A percentile compares a stretch with the other conserved stretches of the same genome.
Evolutionary conservation across 2,113 vertebrate genomes (phyloP).

Genomic region (Amblyornis subalaris): DNA sequence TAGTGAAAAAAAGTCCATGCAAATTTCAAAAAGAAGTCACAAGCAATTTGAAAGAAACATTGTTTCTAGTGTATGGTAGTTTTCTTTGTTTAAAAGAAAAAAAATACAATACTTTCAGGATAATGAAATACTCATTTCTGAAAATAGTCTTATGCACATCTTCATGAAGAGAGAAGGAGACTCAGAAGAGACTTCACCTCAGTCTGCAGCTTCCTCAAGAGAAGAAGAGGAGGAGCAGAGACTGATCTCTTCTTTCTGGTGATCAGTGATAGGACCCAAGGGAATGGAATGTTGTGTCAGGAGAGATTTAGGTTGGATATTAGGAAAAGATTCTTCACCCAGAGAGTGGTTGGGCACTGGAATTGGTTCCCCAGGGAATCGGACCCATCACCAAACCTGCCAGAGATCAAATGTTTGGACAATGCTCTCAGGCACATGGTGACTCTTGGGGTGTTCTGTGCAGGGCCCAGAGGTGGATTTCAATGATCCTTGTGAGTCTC

Average conservation of each 20-base stretch:
- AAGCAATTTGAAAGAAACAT: background rate
- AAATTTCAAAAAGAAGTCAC: background rate
- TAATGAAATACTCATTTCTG: background rate
- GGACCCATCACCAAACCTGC: background rate
- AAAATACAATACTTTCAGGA: background rate
- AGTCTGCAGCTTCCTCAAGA: background rate
- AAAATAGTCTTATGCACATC: background rate
- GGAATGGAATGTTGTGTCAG: background rate
- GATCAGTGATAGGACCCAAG: background rate
- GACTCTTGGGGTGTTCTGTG: background rate
- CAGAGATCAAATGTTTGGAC: background rate
- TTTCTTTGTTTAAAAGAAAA: background rate
- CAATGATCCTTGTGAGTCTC: background rate
- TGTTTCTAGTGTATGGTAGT: background rate
- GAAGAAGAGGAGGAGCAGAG: background rate
- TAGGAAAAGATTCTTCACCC: background rate
- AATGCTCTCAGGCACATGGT: background rate
- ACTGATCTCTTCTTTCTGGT: background rate
- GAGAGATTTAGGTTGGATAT: background rate
- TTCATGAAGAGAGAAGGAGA: background rate
- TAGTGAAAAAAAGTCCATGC: background rate
- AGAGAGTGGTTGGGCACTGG: background rate
- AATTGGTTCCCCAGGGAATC: too few relatives aligned
- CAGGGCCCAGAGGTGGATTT: background rate
- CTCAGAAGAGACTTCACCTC: background rate